Conservation (phyloP, 1,140 invertebrate genomes). For the Zaprionus inermis region DNA sequence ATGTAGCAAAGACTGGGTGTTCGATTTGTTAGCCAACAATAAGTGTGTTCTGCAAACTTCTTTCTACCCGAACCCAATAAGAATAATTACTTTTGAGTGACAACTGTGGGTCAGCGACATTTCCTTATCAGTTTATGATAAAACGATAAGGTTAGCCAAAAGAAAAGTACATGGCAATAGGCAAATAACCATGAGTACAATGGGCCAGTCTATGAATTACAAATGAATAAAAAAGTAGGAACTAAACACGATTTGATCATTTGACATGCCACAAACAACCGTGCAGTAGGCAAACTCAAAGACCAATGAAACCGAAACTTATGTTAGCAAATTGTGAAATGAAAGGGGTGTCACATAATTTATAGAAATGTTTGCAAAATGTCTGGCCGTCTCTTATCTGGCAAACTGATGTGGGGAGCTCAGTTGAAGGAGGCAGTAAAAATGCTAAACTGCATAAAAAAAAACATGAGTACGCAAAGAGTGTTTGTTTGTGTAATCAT, state of each 20-base stretch:
- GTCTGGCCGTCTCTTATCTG: not conserved
- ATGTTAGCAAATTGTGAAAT: not conserved
- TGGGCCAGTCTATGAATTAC: not conserved
- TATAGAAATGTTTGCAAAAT: not conserved
- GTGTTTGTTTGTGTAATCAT: not conserved
- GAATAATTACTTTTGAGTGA: not conserved
- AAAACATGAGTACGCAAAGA: no score
- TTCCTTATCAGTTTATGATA: not conserved
- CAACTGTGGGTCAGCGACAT: not conserved
- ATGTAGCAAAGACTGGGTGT: not conserved
- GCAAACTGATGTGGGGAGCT: no score
- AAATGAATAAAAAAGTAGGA: not conserved
- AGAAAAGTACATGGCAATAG: not conserved
- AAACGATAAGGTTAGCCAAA: not conserved
- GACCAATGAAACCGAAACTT: not conserved
- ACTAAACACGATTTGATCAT: not conserved
- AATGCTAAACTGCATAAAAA: no score
- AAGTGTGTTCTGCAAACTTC: not conserved
- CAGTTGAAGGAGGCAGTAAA: no score
- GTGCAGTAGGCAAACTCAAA: not conserved
- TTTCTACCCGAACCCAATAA: not conserved
- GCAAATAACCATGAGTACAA: not conserved
- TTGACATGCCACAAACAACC: not conserved
- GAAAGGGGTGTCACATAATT: not conserved
- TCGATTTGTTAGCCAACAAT: not conserved